phyloP scores from a whole-genome alignment of 1,140 invertebrate species.

The Diachasma alloeum region DNA sequence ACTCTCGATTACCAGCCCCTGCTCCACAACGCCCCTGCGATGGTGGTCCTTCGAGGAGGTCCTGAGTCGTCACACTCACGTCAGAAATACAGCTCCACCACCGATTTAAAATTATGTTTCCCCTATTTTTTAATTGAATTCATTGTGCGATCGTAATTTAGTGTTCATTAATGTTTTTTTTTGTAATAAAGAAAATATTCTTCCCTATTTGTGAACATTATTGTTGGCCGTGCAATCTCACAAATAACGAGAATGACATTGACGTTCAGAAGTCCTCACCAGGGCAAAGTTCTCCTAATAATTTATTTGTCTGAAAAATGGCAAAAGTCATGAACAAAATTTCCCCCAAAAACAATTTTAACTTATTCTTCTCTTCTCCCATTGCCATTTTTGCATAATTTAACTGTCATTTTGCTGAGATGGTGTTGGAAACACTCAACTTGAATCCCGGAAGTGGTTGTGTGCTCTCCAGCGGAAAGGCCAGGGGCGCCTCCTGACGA shows the following conservation, averaged over 20 bases:
- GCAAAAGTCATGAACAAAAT: too few relatives aligned
- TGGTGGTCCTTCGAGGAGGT: conserved; percentile 49
- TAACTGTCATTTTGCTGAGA: too few relatives aligned
- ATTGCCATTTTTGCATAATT: too few relatives aligned
- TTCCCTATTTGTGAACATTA: neutral
- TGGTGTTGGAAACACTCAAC: neutral
- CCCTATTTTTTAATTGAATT: neutral
- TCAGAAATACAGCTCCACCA: conserved; percentile 29
- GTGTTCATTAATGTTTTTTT: neutral
- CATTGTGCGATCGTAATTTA: neutral
- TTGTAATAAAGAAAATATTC: conserved; percentile 4
- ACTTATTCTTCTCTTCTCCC: too few relatives aligned
- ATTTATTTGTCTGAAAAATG: too few relatives aligned
- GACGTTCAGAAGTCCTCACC: too few relatives aligned
- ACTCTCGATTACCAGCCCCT: conserved; percentile 33
- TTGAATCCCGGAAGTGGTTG: conserved; percentile 1
- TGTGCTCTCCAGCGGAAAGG: neutral
- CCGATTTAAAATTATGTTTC: conserved; percentile 39
- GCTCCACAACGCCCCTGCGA: conserved; percentile 24
- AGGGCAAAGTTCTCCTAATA: too few relatives aligned
- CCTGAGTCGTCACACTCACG: conserved; percentile 32
- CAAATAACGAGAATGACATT: neutral
- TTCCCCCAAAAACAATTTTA: too few relatives aligned
- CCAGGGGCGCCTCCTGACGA: neutral
- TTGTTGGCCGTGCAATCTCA: neutral